Evolutionary conservation across 1,140 invertebrate species (phyloP).

Genomic region (Drosophila elegans): DNA sequence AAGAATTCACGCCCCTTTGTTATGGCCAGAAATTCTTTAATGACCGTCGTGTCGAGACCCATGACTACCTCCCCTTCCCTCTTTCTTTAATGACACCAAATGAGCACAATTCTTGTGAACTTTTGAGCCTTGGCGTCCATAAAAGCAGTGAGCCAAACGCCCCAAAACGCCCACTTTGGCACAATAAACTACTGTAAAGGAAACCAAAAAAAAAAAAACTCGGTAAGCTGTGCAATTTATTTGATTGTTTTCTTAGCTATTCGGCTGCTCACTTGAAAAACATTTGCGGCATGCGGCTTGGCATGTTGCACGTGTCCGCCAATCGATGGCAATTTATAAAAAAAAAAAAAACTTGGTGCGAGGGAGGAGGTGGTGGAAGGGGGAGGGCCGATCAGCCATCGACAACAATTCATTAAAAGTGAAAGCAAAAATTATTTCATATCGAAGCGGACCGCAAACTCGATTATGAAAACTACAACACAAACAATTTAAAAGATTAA

Average conservation of each 20-base stretch:
- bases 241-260: conserved; percentile 25
- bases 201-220: conserved; percentile 18
- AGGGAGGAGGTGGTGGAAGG: not conserved
- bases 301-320: conserved; percentile 77
- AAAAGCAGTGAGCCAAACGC: conserved; percentile 22
- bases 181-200: conserved; percentile 59
- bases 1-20: conserved; percentile 47
- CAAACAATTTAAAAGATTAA: conserved; percentile 64
- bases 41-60: conserved; percentile 2
- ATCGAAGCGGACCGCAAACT: conserved; percentile 69
- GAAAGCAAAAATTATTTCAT: conserved; percentile 82
- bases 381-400: conserved; percentile 19
- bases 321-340: conserved; percentile 72
- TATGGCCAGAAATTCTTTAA: conserved; percentile 23
- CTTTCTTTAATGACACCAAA: conserved; percentile 19
- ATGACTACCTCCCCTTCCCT: not conserved
- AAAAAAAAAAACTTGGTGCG: conserved; percentile 40
- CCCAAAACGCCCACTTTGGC: conserved; percentile 39
- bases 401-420: conserved; percentile 77
- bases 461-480: conserved; percentile 73
- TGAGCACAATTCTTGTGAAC: conserved; percentile 47
- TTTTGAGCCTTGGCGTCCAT: conserved; percentile 13
- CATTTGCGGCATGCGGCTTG: conserved; percentile 72
- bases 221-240: conserved; percentile 43
- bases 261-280: conserved; percentile 48